A percentile compares a stretch with the other conserved stretches of the same genome.
Conservation (phyloP, 2,888 invertebrate genomes). For the Oxycera nigricornis region DNA sequence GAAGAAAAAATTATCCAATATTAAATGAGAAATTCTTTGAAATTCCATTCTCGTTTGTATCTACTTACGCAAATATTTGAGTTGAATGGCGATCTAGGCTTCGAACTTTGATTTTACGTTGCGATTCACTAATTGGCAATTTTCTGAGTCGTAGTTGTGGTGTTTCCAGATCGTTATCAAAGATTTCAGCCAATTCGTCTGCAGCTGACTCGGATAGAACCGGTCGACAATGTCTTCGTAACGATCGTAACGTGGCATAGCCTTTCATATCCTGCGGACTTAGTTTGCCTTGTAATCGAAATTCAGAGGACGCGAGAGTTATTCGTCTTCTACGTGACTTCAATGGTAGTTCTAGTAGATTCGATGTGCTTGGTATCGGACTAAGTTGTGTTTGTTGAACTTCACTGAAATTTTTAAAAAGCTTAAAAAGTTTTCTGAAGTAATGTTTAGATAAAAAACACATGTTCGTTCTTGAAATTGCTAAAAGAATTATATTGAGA, state of each 20-base stretch:
- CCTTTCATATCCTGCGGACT: constrained; percentile 80
- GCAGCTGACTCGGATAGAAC: constrained; percentile 71
- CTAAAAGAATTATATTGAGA: too few species aligned
- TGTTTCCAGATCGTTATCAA: constrained; percentile 52
- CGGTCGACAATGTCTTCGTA: constrained; percentile 72
- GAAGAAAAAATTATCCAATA: neutral
- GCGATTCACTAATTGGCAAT: constrained; percentile 56
- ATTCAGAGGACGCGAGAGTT: constrained; percentile 56
- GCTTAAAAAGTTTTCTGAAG: neutral
- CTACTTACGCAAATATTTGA: constrained; percentile 55
- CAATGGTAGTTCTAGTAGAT: constrained; percentile 66
- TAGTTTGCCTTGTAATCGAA: constrained; percentile 60
- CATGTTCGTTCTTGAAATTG: too few species aligned
- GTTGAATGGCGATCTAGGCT: constrained; percentile 59
- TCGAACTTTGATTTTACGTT: constrained; percentile 58
- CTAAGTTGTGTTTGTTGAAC: constrained; percentile 80
- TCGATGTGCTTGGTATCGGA: constrained; percentile 86
- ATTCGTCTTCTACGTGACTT: constrained; percentile 56
- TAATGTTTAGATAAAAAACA: too few species aligned
- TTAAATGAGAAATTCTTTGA: neutral
- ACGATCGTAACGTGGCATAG: constrained; percentile 74
- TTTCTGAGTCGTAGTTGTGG: constrained; percentile 54
- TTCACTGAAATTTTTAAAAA: constrained; percentile 62
- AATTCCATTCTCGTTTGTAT: neutral
- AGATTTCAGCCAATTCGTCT: constrained; percentile 66